Conservation (phyloP, 2,113 vertebrate species). For the Bombycilla garrulus region DNA sequence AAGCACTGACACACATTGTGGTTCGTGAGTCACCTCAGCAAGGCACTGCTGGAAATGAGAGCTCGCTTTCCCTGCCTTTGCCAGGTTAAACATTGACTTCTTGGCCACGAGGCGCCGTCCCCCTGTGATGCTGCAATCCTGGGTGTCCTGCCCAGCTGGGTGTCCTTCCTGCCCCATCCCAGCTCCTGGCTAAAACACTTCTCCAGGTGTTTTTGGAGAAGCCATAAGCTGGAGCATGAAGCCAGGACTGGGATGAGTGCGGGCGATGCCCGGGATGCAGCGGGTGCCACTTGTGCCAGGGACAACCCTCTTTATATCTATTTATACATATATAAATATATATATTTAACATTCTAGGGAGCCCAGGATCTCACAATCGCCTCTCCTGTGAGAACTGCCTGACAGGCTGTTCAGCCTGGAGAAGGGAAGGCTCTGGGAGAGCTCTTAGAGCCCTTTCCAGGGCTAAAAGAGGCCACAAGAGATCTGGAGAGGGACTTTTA, state of each 20-base stretch:
- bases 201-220: not conserved
- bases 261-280: fast-evolving
- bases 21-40: conserved; percentile 23
- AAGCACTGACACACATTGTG: conserved; percentile 43
- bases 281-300: fast-evolving
- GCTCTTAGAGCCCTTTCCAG: not conserved
- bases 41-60: not conserved
- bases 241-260: not conserved
- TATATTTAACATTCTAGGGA: not conserved
- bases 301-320: too few relatives aligned
- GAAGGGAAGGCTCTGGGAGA: not conserved
- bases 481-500: too few relatives aligned
- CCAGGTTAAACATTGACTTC: not conserved
- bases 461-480: not conserved
- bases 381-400: not conserved
- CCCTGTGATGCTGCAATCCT: not conserved
- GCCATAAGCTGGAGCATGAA: not conserved
- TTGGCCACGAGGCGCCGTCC: not conserved
- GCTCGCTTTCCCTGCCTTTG: not conserved
- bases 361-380: fast-evolving
- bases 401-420: not conserved
- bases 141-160: fast-evolving
- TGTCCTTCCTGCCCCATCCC: not conserved
- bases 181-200: not conserved
- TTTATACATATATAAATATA: too few relatives aligned